Evolutionary conservation across 2,113 vertebrate genomes (phyloP), one percentile per base, ranked within the genome.

Genomic region (Sisor rabdophorus): DNA sequence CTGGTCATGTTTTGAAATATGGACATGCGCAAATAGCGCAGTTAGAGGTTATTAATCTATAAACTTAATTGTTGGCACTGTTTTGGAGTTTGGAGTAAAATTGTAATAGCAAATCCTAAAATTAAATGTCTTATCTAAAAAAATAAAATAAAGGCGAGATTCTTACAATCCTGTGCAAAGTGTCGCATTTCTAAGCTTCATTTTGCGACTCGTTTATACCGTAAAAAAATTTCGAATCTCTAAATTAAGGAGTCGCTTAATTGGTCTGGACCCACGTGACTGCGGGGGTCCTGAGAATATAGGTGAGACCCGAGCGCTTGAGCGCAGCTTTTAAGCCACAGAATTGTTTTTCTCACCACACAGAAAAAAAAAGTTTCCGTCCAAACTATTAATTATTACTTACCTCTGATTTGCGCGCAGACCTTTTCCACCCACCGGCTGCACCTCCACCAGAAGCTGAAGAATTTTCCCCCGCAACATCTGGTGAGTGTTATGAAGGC

Each of bases 401-500:
- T 7, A 30, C 47, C 20, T 20, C 5, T 48, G 15, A 67, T 11
- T 26, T 47, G 7, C 32, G 26, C 30, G 26, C 28, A 26, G n/a
- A 5, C 44, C 9, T 55, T 20, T n/a, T 8, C 20, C 20, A 7
- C 53, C 2, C 22, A 10, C 26, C 44, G 48, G 40, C 36, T 26
- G n/a, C n/a, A 20, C 53, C 3, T 6, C 9, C 2, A 4, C 9
- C 2, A 4, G 12, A 4, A 40, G 50, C 70, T 11, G 30, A 47
- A 22, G 30, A n/a, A 17, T n/a, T 16, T 71, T 36, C 30, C 22
- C 2, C 11, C 16, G 20, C 13, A 48, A 7, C 26, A 9, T 60
- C 60, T 73, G 8, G 11, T 72, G 53, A 63, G 58, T 73, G n/a
- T 88, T 84, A 92, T 92, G 91, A 92, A 92, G 87, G 89, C 91